Percentiles rank a stretch among this genome's conserved stretches.
Conservation (phyloP, 2,113 vertebrate species). For the Meles meles region DNA sequence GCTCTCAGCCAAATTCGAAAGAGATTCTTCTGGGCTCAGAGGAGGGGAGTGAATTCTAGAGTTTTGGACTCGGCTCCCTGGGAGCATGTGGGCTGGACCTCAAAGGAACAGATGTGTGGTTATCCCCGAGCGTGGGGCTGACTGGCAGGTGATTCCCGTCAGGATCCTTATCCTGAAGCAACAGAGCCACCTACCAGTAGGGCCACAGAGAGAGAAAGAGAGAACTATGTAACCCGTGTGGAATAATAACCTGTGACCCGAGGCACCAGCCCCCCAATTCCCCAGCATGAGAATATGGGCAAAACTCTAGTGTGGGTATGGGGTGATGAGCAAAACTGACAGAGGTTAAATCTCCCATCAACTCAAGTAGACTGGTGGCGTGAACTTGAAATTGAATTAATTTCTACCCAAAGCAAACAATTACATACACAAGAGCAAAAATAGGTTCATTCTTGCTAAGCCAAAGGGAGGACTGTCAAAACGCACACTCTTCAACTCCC, state of each 20-base stretch:
- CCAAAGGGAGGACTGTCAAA: neutral
- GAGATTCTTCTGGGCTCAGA: neutral
- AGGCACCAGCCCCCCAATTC: neutral
- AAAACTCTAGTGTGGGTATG: neutral
- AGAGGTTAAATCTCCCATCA: neutral
- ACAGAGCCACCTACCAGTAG: neutral
- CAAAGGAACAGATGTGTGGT: neutral
- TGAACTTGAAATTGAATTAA: neutral
- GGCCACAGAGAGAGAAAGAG: neutral
- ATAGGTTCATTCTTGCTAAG: neutral
- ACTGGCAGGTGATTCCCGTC: neutral
- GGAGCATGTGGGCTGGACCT: neutral
- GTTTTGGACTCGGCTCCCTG: neutral
- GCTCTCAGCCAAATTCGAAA: neutral
- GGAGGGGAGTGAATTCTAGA: neutral
- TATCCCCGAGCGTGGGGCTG: rapidly evolving
- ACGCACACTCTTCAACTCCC: neutral
- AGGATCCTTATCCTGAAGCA: neutral
- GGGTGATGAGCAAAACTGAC: neutral
- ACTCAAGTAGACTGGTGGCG: neutral
- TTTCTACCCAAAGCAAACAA: neutral
- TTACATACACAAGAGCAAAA: neutral
- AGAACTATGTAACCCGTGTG: neutral
- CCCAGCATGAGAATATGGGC: neutral
- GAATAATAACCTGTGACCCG: neutral